A percentile compares a stretch with the other conserved stretches of the same genome.
phyloP scores from a whole-genome alignment of 2,797 vertebrate species.

The Sebastolobus altivelis region DNA sequence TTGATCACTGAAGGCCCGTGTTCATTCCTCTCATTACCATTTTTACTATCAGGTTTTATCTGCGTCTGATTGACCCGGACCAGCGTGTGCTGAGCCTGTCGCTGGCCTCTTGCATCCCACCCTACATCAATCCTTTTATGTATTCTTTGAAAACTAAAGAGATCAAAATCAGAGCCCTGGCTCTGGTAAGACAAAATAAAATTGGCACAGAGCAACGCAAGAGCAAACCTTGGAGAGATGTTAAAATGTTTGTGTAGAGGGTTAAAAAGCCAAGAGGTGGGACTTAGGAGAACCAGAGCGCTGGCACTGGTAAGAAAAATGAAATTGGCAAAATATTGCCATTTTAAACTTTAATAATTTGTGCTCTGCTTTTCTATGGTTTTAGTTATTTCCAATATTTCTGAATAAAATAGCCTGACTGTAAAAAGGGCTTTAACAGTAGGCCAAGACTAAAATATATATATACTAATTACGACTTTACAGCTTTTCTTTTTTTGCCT shows the following conservation, averaged over 20 bases:
- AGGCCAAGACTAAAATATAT: background rate
- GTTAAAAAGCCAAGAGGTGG: background rate
- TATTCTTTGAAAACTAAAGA: conserved; percentile 83
- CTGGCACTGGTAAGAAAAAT: background rate
- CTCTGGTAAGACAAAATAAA: conserved; percentile 45
- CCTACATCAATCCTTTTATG: conserved; percentile 78
- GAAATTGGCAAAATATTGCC: background rate
- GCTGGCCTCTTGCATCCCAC: conserved; percentile 77
- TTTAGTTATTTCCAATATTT: background rate
- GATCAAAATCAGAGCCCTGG: conserved; percentile 58
- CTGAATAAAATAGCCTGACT: background rate
- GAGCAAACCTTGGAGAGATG: background rate
- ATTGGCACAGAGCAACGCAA: background rate
- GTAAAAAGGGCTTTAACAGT: background rate
- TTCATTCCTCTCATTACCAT: conserved; percentile 67
- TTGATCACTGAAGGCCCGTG: too few relatives aligned
- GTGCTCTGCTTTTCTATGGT: background rate
- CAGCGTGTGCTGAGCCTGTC: conserved; percentile 77
- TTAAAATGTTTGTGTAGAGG: background rate
- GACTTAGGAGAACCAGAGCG: background rate
- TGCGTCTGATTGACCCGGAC: conserved; percentile 61
- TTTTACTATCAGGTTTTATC: conserved; percentile 69
- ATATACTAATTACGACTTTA: background rate
- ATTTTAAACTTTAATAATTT: background rate
- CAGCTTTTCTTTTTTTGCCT: background rate